Base-by-base conservation (phyloP, 2,888 invertebrate species). In the Portevinia maculata region DNA sequence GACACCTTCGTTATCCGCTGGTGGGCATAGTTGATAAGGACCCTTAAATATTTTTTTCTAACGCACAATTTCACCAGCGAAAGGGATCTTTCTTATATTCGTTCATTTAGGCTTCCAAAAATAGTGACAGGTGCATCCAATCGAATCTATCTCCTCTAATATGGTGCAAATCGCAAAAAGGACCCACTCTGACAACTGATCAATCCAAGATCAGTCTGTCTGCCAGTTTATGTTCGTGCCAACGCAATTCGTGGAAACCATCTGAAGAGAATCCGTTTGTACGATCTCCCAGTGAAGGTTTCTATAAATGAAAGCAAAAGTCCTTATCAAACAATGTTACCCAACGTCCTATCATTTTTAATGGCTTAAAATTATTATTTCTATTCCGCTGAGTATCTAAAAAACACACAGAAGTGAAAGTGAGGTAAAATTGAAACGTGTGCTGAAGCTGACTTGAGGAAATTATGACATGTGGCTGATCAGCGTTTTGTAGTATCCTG, bases 381-480 rank as follows among this genome's bases (percentile, higher is more conserved):
- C 30, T 37, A 24, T 44, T n/a, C 44, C 24, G 34, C 4, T 37
- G 32, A 37, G 15, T n/a, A n/a, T n/a, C 1, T 34, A 7, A 46
- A 34, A 34, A 28, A 59, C n/a, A 30, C 55, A 62, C 59, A 44
- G 44, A 9, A 52, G 59, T 55, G 62, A 76, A 76, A 60, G 76
- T 76, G 65, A 64, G 17, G 34, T 24, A 57, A 75, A 52, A 19
- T 3, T 24, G 9, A 65, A 32, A 48, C 39, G 48, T 32, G 57
- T 37, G 46, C 39, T 37, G 5, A 17, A 52, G 50, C n/a, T n/a
- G n/a, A 34, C 13, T 30, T 7, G 37, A 34, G 13, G 24, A 69
- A 64, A 70, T 70, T 75, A 70, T 81, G 76, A 76, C 81, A 81
- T 81, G 81, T 81, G 81, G 70, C 52, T 55, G 79, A 75, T 65